Evolutionary conservation across 2,797 vertebrate species (phyloP).

Genomic region (Girardinus metallicus): DNA sequence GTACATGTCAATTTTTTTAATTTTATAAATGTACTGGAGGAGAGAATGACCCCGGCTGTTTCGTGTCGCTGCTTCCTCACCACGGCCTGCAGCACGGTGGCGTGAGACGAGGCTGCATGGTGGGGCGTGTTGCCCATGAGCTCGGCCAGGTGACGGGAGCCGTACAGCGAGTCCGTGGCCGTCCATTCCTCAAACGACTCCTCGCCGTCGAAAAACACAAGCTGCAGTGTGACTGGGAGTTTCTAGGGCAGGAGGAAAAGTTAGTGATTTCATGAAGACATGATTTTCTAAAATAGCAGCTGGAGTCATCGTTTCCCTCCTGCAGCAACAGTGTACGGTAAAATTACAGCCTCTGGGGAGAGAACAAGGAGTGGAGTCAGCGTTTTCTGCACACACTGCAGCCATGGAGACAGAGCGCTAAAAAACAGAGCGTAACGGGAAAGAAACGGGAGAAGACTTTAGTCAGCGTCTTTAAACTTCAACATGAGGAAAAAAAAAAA

Average conservation of each 20-base stretch:
- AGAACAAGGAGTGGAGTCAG: slow-evolving; percentile 50
- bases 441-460: slow-evolving; percentile 1
- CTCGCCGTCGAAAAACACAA: slow-evolving; percentile 93
- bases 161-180: slow-evolving; percentile 88
- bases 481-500: neutral
- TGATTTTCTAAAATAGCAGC: neutral
- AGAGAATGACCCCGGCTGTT: neutral
- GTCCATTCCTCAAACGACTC: slow-evolving; percentile 91
- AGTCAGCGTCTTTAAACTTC: slow-evolving; percentile 39
- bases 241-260: slow-evolving; percentile 54
- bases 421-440: slow-evolving; percentile 4
- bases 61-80: slow-evolving; percentile 73
- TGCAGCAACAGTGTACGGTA: slow-evolving; percentile 41
- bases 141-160: slow-evolving; percentile 89
- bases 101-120: slow-evolving; percentile 59
- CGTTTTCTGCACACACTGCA: slow-evolving; percentile 57
- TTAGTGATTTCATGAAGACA: neutral
- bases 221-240: slow-evolving; percentile 84
- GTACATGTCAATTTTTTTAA: neutral
- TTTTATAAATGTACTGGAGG: neutral
- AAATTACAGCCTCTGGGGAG: slow-evolving; percentile 50
- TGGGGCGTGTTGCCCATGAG: slow-evolving; percentile 82
- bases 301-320: slow-evolving; percentile 8
- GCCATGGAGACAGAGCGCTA: slow-evolving; percentile 22
- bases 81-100: slow-evolving; percentile 84